Base-by-base conservation (phyloP, 1,140 invertebrate genomes). In the Aleiodes sp. region DNA sequence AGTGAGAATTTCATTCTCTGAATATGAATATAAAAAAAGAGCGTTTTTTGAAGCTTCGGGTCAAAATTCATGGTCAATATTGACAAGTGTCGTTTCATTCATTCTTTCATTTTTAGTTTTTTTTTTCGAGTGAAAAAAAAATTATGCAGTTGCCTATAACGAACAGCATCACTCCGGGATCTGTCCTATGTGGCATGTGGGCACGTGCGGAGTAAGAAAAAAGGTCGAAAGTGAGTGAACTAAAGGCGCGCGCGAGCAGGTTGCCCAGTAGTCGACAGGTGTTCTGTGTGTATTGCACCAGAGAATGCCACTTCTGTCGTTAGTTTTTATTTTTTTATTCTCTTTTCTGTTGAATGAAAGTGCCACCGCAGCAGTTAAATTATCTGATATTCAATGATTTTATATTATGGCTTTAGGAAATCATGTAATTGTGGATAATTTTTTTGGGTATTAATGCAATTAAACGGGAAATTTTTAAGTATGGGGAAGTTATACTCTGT, bases 161-260 rank as follows among this genome's bases (percentile, higher is more conserved):
- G 28, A 29, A 24, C 35, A 61, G 35, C 66, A 68, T 68, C 43
- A 24, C 39, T 41, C n/a, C 28, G 57, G 7, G 41, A 62, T 16
- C 43, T 68, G 65, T 68, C 65, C 60, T 68, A 24, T 65, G 37
- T 31, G 41, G 39, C 39, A 37, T 39, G 59, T 68, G 65, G 66
- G 66, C 66, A 68, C 66, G 66, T 68, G 66, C 66, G 66, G 28
- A 68, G 62, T 62, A 68, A 68, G 12, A 33, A 59, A 68, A 68
- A 68, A 68, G 66, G 66, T 61, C 33, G 66, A 68, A 68, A 61
- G 66, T 31, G 37, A 68, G 56, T 59, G 28, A 31, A 59, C 26
- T 24, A 59, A 59, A 26, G 26, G 57, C 14, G 56, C 28, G 33
- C 8, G 59, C 39, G 39, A 68, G 52, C 66, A 68, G 66, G 66